Evolutionary conservation across 2,888 invertebrate species (phyloP), one percentile per base, ranked within the genome.

Genomic region (Pachycephus smyrnensis): DNA sequence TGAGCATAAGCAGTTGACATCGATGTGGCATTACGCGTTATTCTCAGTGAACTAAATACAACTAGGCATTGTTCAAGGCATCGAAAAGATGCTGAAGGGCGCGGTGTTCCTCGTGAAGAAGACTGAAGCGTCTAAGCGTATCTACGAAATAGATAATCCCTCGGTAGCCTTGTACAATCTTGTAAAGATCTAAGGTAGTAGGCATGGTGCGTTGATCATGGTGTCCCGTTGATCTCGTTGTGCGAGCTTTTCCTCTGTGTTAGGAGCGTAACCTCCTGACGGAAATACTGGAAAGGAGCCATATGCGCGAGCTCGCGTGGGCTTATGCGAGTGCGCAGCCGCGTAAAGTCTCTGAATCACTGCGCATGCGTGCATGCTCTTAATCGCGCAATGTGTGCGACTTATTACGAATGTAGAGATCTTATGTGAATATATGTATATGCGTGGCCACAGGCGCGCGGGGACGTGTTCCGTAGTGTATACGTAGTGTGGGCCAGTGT

Each of bases 401-500:
- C 55, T 23, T 55, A 55, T 55, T 55, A 55, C 23, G 15, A 55
- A 55, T 55, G 55, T 23, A n/a, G 23, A 55, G 23, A 23, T 55
- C 3, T 55, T 55, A 55, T 55, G 23, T 23, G 55, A 55, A 55
- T 55, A 55, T 55, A 55, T 55, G 23, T 55, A 55, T 23, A 55
- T 55, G 55, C 23, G 23, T 9, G 55, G 0, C 55, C 55, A 55
- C 55, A 55, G 55, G 55, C 55, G 55, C 23, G 55, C 23, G 23
- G 55, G 55, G 55, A 55, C 55, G 55, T 55, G 55, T 55, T 55
- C 23, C 55, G 55, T 55, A 55, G 35, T 68, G 68, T 12, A 11
- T 68, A 68, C 68, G 30, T 68, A 68, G 55, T 55, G 55, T 71
- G 33, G 32, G 71, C 71, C 31, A 71, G 71, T 31, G 77, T n/a